phyloP scores from a whole-genome alignment of 2,113 vertebrate species.

The Notarius lentiginosus region DNA sequence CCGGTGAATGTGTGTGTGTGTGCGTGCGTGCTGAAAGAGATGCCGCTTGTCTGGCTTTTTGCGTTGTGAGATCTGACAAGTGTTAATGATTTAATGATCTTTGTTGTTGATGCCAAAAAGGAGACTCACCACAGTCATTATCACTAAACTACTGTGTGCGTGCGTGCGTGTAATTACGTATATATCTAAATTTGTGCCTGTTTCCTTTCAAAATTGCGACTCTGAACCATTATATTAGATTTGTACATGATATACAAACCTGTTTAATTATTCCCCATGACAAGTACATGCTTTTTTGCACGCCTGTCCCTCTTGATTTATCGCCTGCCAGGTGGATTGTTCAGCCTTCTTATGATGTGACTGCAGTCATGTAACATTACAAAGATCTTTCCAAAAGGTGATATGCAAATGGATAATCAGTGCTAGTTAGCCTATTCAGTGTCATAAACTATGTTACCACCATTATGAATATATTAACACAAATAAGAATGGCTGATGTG shows the following conservation, averaged over 20 bases:
- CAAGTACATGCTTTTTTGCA: conserved; percentile 22
- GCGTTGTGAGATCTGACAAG: conserved; percentile 14
- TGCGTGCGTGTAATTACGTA: background rate
- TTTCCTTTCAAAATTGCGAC: conserved; percentile 7
- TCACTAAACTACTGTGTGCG: background rate
- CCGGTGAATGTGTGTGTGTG: background rate
- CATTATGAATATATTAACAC: conserved; percentile 52
- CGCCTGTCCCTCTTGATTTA: conserved; percentile 31
- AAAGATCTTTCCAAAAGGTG: conserved; percentile 40
- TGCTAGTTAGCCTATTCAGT: background rate
- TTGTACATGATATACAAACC: background rate
- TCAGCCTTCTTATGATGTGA: conserved; percentile 17
- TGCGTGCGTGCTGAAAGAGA: background rate
- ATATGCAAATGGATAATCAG: conserved; percentile 32
- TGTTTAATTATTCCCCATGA: conserved; percentile 44
- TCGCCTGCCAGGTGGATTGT: conserved; percentile 24
- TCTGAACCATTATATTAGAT: background rate
- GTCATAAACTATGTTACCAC: background rate
- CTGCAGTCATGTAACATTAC: conserved; percentile 27
- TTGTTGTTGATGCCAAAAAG: conserved; percentile 10
- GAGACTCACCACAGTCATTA: background rate
- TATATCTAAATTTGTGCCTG: background rate
- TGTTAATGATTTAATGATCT: conserved; percentile 20
- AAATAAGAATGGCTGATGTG: conserved; percentile 21
- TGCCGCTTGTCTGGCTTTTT: conserved; percentile 7